Base-by-base conservation (phyloP, 2,113 vertebrate genomes). In the Micromys minutus region DNA sequence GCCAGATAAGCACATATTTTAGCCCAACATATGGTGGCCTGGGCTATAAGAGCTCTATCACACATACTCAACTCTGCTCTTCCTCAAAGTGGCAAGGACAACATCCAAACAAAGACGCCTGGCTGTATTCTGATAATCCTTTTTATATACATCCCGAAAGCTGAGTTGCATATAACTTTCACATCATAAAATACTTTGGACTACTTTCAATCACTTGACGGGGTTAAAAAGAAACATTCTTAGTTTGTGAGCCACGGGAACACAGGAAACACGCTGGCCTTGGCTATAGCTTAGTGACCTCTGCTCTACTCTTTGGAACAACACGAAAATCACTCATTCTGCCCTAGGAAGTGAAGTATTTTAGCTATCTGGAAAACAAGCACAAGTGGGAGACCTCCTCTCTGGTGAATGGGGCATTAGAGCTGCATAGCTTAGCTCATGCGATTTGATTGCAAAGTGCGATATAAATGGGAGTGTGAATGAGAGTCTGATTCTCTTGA, bases 311-410 rank as follows among this genome's bases (percentile, higher is more conserved):
- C 80, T 7, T 86, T 77, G 77, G 13, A 39, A 83, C 76, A n/a
- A 81, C 7, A 83, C 57, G 72, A 87, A 91, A 88, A 90, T 80
- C 72, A 63, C 22, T 63, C 50, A 93, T 92, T 71, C 77, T 31
- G 19, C 42, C 55, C 67, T 69, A 87, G 57, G n/a, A 91, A 91
- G n/a, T 8, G 52, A 95, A 96, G 88, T 7, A 84, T 89, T 95
- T 95, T 65, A 34, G 12, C 85, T 81, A 83, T 79, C 39, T 94
- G 34, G 81, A 91, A 65, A 87, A 89, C 95, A 91, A 57, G 55
- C 71, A 80, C 59, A 65, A 91, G 36, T 50, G 26, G 47, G 81
- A 95, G 42, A 94, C 61, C 36, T 77, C 79, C n/a, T 74, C 74
- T 92, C 34, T 34, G 88, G 7, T 24, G 31, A 94, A 74, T 39